Conservation (phyloP, 2,797 vertebrate genomes). For the Holocentrus rufus region DNA sequence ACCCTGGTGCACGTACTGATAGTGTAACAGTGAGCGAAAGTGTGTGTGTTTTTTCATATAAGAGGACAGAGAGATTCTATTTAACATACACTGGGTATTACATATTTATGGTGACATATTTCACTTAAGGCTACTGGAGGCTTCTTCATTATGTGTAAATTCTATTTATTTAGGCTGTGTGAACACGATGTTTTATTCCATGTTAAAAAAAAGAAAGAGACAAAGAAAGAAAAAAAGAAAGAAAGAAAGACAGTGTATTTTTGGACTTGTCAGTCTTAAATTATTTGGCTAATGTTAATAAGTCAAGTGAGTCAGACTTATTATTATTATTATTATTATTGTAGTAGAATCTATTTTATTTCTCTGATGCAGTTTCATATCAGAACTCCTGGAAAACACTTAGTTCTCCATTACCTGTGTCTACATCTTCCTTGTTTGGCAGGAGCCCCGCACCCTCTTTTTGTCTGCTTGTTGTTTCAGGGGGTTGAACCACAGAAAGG, state of each 20-base stretch:
- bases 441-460: neutral
- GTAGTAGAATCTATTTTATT: neutral
- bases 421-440: neutral
- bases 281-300: slow-evolving; percentile 12
- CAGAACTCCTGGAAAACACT: neutral
- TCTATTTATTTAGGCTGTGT: slow-evolving; percentile 16
- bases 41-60: too few relatives aligned
- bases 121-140: too few relatives aligned
- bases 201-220: too few relatives aligned
- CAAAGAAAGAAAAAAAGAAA: too few relatives aligned
- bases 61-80: too few relatives aligned
- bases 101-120: too few relatives aligned
- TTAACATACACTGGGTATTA: too few relatives aligned
- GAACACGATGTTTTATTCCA: too few relatives aligned
- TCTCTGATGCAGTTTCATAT: too few relatives aligned
- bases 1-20: too few relatives aligned
- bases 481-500: too few relatives aligned
- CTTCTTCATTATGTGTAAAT: slow-evolving; percentile 64
- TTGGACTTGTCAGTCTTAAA: slow-evolving; percentile 33
- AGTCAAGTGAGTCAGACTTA: slow-evolving; percentile 5
- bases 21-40: too few relatives aligned
- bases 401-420: neutral
- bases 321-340: neutral
- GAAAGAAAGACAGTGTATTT: slow-evolving; percentile 14
- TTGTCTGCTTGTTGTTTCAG: neutral